Base-by-base conservation (phyloP, 2,888 invertebrate genomes). In the Volucella zonaria region DNA sequence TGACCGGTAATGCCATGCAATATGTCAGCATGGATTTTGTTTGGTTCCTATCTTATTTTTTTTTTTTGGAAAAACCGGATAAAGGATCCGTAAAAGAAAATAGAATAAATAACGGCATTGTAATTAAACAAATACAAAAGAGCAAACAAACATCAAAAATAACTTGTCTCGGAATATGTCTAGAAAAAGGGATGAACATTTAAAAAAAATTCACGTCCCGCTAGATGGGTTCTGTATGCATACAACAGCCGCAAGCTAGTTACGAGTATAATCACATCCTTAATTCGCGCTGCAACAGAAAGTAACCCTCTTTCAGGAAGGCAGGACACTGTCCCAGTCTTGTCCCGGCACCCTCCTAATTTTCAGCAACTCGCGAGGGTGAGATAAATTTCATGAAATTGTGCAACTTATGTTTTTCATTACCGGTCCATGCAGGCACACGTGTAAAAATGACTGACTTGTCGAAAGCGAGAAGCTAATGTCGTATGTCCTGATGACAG, bases 81-180 rank as follows among this genome's bases (percentile, higher is more conserved):
- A 23, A 61, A 14, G 15, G 15, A 23, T 40, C 15, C 14, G 12
- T 52, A 61, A 56, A 43, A 14, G 9, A 31, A 8, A 52, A 52
- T 42, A 8, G 42, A 71, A 71, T 40, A 38, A 47, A 38, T 38
- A 51, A 40, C 18, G 2, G 1, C 6, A 59, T 58, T 51, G 43
- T 43, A 67, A 76, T 76, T 76, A 76, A 76, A 76, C 52, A 76
- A 76, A 76, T 51, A 76, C 45, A 76, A 76, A 76, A 76, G 75
- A 42, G 58, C 67, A 76, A 67, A 76, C 67, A 76, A 76, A 76
- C 59, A 76, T 43, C 49, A 47, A 49, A 66, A 66, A 66, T 31
- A 51, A 51, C 52, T n/a, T 3, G 56, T 15, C 67, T 15, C 45
- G 45, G 31, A 56, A 15, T 45, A 18, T 45, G 31, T 31, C 18